phyloP scores from a whole-genome alignment of 2,113 vertebrate species.

The Argyrosomus japonicus region DNA sequence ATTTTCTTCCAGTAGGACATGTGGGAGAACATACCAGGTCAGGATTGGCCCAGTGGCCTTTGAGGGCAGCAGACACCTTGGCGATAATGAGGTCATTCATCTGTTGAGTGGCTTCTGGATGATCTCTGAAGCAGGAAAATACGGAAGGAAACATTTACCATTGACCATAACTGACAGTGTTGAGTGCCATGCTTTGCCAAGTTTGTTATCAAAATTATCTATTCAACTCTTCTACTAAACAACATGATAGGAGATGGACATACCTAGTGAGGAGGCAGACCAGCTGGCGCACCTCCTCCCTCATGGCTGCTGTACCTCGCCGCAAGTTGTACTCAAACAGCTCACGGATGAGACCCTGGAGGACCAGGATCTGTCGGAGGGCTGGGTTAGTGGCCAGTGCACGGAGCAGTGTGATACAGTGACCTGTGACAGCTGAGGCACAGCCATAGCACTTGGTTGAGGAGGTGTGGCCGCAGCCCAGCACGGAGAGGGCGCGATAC shows the following conservation, averaged over 20 bases:
- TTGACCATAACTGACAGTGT: background rate
- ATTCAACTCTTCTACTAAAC: background rate
- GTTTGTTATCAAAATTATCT: background rate
- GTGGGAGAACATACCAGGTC: conserved; percentile 89
- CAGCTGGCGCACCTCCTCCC: conserved; percentile 96
- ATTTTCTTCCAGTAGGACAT: background rate
- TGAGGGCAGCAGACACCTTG: conserved; percentile 96
- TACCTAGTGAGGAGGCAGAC: conserved; percentile 99
- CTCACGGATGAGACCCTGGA: conserved; percentile 97
- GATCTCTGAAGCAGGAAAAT: conserved; percentile 86
- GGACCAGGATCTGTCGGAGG: conserved; percentile 95
- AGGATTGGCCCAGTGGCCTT: conserved; percentile 98
- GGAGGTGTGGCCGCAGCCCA: conserved; percentile 96
- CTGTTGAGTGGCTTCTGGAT: conserved; percentile 97
- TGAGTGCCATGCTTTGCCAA: background rate
- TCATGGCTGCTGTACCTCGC: conserved; percentile 91
- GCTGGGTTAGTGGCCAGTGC: conserved; percentile 95
- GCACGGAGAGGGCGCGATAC: conserved; percentile 94
- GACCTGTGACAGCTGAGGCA: conserved; percentile 95
- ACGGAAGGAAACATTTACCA: background rate
- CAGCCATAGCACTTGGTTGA: conserved; percentile 98
- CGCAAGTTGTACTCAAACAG: conserved; percentile 97
- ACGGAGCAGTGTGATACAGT: conserved; percentile 95
- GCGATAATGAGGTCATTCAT: conserved; percentile 98
- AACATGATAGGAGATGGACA: background rate